phyloP scores from a whole-genome alignment of 2,113 vertebrate species.

The Sylvia atricapilla region DNA sequence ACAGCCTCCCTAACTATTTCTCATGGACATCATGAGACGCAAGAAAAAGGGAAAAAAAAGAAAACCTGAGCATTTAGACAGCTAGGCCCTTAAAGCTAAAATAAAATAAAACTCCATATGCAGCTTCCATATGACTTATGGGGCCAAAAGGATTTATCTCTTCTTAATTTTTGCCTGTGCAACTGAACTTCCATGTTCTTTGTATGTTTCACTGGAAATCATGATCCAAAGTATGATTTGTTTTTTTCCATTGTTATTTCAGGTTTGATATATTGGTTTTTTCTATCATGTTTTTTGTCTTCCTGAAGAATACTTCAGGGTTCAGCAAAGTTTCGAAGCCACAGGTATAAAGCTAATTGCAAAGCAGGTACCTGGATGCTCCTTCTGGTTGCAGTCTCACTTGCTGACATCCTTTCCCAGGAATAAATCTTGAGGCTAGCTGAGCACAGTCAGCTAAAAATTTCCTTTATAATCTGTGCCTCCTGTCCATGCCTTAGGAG shows the following conservation, averaged over 20 bases:
- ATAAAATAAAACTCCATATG: background rate
- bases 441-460: background rate
- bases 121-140: background rate
- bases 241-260: background rate
- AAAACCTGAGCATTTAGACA: background rate
- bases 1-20: background rate
- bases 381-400: background rate
- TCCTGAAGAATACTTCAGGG: background rate
- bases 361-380: background rate
- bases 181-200: background rate
- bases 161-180: background rate
- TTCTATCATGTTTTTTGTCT: background rate
- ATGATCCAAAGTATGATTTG: background rate
- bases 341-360: background rate
- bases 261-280: background rate
- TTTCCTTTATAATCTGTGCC: background rate
- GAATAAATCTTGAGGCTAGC: background rate
- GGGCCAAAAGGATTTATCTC: background rate
- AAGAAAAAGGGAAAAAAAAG: background rate
- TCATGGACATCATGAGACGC: background rate
- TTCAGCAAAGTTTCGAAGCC: background rate
- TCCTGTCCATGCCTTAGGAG: background rate
- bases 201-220: background rate
- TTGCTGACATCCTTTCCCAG: background rate
- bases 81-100: background rate